Base-by-base conservation (phyloP, 1,140 invertebrate genomes). In the Mylabris phalerata region DNA sequence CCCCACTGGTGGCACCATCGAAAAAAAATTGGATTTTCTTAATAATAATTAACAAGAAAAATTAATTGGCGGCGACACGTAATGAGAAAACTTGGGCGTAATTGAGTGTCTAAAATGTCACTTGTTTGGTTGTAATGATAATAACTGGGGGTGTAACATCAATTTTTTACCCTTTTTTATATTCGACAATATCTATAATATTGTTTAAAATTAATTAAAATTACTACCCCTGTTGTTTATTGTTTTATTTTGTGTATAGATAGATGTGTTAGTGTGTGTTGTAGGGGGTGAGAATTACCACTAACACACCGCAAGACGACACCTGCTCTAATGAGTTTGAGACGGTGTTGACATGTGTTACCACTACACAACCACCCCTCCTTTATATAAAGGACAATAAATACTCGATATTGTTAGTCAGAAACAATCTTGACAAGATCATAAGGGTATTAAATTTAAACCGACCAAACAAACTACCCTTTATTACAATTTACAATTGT, bases 311-410 rank as follows among this genome's bases (percentile, higher is more conserved):
- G 48, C 48, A 50, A 50, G 48, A 39, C 48, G 49, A 59, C 57
- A 59, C 57, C 57, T 52, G 49, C 45, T 52, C 50, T 59, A 59
- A 59, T 52, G 57, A 59, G 57, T 59, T 59, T 48, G 57, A 57
- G 48, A 50, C 56, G 47, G 10, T 39, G 57, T 49, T 39, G 57
- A 59, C 57, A 52, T 59, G 48, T 59, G 57, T 59, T 49, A 49
- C 49, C 47, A 40, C 40, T 41, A 52, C 32, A 32, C 32, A 32
- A 32, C 32, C 32, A 32, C 4, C 32, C 32, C 32, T 32, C 19
- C 19, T 32, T 32, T 5, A 32, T 7, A 32, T 32, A 32, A 32
- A 32, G 32, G 41, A 45, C 49, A 39, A 44, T 49, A 50, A 59
- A 50, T 50, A 50, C 27, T 39, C 27, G 48, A 50, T 50, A 50